Base-by-base conservation (phyloP, 2,888 invertebrate species). In the Siphlonurus alternatus region DNA sequence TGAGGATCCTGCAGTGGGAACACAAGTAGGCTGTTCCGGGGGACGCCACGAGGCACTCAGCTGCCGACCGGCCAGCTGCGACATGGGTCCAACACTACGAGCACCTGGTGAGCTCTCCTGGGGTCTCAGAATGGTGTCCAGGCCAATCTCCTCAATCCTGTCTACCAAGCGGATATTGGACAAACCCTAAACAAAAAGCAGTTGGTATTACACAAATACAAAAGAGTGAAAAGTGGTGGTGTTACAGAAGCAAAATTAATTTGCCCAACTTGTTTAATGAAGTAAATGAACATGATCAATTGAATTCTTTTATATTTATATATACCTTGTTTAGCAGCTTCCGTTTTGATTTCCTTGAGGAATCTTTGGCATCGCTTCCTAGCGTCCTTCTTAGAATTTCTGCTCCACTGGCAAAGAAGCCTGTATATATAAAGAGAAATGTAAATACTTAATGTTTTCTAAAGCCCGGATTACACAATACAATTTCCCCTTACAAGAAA, bases 311-410 rank as follows among this genome's bases (percentile, higher is more conserved):
- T n/a, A n/a, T 56, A 56, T 20, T 56, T 22, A 56, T 20, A 5
- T 7, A 20, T 56, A 56, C 56, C 22, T 56, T 56, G n/a, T 22
- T 22, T 20, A 22, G 7, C 20, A 20, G 22, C 56, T 56, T 56
- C 56, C 20, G 7, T n/a, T 56, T n/a, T 20, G 19, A 20, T n/a
- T 56, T 56, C 7, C 22, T 10, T 20, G n/a, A 56, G 53, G 53
- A 51, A 7, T 22, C 56, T 20, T 56, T 38, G 38, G 38, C 38
- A 38, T 38, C 82, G 2, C 81, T 81, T 0, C 81, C 80, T 51
- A 85, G 78, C 18, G 84, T 84, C 53, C 84, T 80, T 66, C 81
- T 79, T 20, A 87, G 74, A 60, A 86, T 75, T 71, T 85, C 84
- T 0, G 86, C 86, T 19, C 86, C 85, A 15, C 81, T 83, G 61